Base-by-base conservation (phyloP, 2,113 vertebrate species). In the Channa maculata region DNA sequence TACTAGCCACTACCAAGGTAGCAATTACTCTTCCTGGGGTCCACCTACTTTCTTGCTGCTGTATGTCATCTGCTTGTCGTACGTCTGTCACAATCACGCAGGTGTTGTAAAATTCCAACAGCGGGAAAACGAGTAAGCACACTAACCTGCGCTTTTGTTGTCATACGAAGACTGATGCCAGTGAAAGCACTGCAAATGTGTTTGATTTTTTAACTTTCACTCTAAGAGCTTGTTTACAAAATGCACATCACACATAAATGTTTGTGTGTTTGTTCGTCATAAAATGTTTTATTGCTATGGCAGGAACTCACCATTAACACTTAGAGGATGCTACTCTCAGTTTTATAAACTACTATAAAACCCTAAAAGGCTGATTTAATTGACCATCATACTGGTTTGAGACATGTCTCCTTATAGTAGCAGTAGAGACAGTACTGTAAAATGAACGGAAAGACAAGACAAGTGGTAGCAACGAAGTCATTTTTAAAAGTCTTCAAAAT, bases 161-260 rank as follows among this genome's bases (percentile, higher is more conserved):
- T 64, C 65, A 65, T 24, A 15, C 10, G 41, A 71, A 34, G 74
- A 67, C 55, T 12, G 64, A 69, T 65, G 63, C 41, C 5, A 11
- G 48, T 58, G 52, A 75, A 61, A 71, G 63, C 77, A 62, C 62
- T n/a, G 61, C 75, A 68, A 54, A 71, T 43, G 83, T 68, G 75
- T 71, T 84, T 62, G n/a, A 62, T 67, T 80, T 83, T 77, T 79
- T 78, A 61, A 5, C 73, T 69, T 78, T 85, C 85, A 86, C 84
- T 69, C 53, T 36, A 69, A 86, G 77, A 91, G 90, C 85, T 88
- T 88, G 89, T 92, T 92, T 92, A 92, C 90, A 89, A 86, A 72
- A 83, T 71, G 79, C 77, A 86, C 86, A 76, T 87, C 68, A 72
- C 79, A 80, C 79, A 71, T 65, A 73, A 65, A 75, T 39, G 59